Evolutionary conservation across 2,797 vertebrate genomes (phyloP).

Genomic region (Phataginus tricuspis): DNA sequence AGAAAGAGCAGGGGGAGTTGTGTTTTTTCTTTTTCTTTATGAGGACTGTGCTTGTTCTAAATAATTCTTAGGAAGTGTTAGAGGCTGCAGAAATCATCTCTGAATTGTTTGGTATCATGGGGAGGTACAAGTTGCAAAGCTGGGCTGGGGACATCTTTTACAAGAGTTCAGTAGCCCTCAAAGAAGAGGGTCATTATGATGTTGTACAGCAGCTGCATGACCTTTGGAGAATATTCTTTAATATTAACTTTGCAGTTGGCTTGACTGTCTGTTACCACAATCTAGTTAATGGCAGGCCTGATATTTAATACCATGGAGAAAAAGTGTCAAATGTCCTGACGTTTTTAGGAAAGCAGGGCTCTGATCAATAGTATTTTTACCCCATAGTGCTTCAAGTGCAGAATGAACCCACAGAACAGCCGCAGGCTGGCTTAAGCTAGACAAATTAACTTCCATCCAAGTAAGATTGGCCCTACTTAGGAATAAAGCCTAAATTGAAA

Average conservation of each 20-base stretch:
- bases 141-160: neutral
- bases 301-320: constrained; percentile 69
- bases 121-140: neutral
- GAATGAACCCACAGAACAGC: neutral
- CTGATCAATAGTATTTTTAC: constrained; percentile 60
- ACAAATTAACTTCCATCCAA: neutral
- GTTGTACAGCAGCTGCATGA: neutral
- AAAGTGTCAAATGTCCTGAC: constrained; percentile 68
- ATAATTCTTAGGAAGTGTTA: neutral
- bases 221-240: constrained; percentile 70
- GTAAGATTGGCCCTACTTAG: neutral
- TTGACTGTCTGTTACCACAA: constrained; percentile 65
- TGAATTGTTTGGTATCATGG: neutral
- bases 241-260: constrained; percentile 52
- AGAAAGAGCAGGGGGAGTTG: neutral
- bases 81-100: neutral
- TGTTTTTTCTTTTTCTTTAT: neutral
- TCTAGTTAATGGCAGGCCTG: constrained; percentile 72
- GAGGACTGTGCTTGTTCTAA: neutral
- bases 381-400: neutral
- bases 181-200: constrained; percentile 6
- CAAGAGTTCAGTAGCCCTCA: constrained; percentile 12
- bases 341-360: constrained; percentile 66
- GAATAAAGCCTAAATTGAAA: neutral
- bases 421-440: neutral